A percentile compares a stretch with the other conserved stretches of the same genome.
phyloP scores from a whole-genome alignment of 2,888 invertebrate species.

The Eudemis profundana region DNA sequence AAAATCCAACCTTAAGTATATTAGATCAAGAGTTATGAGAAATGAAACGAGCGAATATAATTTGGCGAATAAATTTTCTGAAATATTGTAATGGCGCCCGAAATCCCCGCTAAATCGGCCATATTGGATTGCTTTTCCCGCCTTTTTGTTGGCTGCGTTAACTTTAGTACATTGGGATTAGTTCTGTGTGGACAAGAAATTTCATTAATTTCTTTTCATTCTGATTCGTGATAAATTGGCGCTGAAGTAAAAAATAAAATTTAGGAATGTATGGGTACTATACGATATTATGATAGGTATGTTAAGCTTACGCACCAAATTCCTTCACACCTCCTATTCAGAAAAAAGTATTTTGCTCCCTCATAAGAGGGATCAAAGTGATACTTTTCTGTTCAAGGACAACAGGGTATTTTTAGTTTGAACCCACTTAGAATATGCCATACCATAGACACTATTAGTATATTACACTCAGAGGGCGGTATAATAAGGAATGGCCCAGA shows the following conservation, averaged over 20 bases:
- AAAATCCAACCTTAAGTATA: constrained; percentile 49
- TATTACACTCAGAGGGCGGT: no score
- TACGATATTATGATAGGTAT: no score
- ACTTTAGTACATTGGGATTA: constrained; percentile 41
- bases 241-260: neutral
- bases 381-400: no score
- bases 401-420: no score
- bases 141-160: constrained; percentile 52
- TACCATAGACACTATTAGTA: no score
- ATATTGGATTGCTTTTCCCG: constrained; percentile 68
- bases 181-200: constrained; percentile 34
- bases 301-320: no score
- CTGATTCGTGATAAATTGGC: constrained; percentile 1
- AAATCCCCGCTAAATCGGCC: constrained; percentile 69
- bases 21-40: neutral
- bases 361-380: no score
- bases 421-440: no score
- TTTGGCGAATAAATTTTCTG: constrained; percentile 57
- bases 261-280: no score
- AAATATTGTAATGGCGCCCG: constrained; percentile 72
- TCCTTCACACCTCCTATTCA: no score
- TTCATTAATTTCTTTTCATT: constrained; percentile 29
- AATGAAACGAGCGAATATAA: constrained; percentile 37
- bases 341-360: no score
- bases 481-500: no score